Base-by-base conservation (phyloP, 2,797 vertebrate species). In the Bradypus variegatus region DNA sequence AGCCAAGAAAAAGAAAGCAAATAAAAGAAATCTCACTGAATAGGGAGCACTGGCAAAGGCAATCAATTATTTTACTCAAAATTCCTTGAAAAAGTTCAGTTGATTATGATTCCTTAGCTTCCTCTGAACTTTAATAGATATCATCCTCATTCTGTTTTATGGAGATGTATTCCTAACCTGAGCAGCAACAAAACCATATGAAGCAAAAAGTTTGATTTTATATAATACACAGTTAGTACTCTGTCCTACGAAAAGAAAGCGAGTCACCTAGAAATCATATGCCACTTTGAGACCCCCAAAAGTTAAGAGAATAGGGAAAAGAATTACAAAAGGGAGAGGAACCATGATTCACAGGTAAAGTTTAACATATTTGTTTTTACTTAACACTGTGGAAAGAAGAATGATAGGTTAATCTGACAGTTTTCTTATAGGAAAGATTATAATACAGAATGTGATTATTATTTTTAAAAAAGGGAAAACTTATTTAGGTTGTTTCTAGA, bases 401-500 rank as follows among this genome's bases (percentile, higher is more conserved):
- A 75, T 27, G 75, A 65, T 73, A 4, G 16, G 15, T 55, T 86
- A 76, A 60, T 62, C 60, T 90, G 62, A 53, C 18, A 88, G n/a
- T 62, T 92, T 94, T 16, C 48, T 70, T 77, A 80, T 5, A 82
- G 70, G 50, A 76, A 86, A 88, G 36, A 67, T 31, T 60, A 31
- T 27, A 94, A 73, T 15, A 69, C 2, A 10, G 65, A 82, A 91
- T 41, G 9, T 77, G 16, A 90, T 76, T 76, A 94, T 45, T 45
- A 94, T 25, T 21, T 23, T 80, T 2, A 41, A 85, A 81, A 88
- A 92, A 31, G 89, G 33, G 62, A 88, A 76, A 29, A 18, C 33
- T 79, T 92, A 89, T 86, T 91, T 58, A 89, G n/a, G 12, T 75
- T 14, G 73, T 72, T 89, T 93, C 76, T 45, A 72, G 82, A 91